These are phyloP conservation scores for Notocelia uddmanniana DNA, from an alignment of 2,888 invertebrate species.

Conservation along the genomic window DNA sequence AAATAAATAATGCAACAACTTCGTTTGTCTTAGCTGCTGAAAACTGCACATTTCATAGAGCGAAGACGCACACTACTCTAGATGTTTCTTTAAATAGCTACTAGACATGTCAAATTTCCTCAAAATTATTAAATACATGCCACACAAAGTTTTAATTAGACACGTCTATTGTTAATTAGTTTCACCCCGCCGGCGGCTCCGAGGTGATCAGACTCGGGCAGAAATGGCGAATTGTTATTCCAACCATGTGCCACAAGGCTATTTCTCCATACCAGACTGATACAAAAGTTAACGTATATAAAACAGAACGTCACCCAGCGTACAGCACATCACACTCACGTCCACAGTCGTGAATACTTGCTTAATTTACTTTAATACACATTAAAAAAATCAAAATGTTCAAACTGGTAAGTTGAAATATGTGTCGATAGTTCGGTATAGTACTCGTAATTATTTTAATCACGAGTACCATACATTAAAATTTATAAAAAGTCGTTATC, in stretches of 20 bases:
- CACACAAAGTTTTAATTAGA: slow-evolving; percentile 28
- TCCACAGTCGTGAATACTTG: slow-evolving; percentile 50
- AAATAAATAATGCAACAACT: too few relatives aligned
- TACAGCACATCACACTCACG: slow-evolving; percentile 53
- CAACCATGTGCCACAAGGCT: slow-evolving; percentile 58
- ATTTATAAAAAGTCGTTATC: slow-evolving; percentile 1
- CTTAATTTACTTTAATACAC: slow-evolving; percentile 46
- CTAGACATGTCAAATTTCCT: slow-evolving; percentile 13
- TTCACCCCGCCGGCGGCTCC: slow-evolving; percentile 13
- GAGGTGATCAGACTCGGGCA: slow-evolving; percentile 35
- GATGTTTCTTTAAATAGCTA: slow-evolving; percentile 14
- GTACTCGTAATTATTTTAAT: not conserved
- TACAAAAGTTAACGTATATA: slow-evolving; percentile 66
- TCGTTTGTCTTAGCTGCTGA: not conserved
- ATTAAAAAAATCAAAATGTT: slow-evolving; percentile 64
- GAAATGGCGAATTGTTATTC: slow-evolving; percentile 57
- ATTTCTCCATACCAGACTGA: slow-evolving; percentile 59
- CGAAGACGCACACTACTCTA: not conserved
- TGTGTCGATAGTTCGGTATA: slow-evolving; percentile 5
- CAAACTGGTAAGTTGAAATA: slow-evolving; percentile 73
- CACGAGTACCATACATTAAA: slow-evolving; percentile 6
- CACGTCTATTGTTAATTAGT: slow-evolving; percentile 38
- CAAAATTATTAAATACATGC: slow-evolving; percentile 1
- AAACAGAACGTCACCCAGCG: slow-evolving; percentile 53
- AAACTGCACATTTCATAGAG: not conserved